These are phyloP conservation scores for Thamnophis sirtalis DNA, from an alignment of 2,113 vertebrate species.

Conservation along the genomic window DNA sequence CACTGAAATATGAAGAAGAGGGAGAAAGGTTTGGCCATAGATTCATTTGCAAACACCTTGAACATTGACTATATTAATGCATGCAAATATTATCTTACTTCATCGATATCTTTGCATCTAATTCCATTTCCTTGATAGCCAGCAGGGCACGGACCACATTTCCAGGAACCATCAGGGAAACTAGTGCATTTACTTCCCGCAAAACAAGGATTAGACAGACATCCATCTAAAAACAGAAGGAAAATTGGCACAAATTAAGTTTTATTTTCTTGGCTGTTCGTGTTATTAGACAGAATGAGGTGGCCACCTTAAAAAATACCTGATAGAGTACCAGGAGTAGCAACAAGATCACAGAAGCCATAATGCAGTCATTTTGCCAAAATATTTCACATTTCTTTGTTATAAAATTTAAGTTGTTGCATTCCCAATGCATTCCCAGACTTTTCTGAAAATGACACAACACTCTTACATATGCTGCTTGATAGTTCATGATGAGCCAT, in stretches of 20 bases:
- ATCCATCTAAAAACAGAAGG: conserved; percentile 77
- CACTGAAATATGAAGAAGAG: conserved; percentile 68
- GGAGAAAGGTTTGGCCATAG: neutral
- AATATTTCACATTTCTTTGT: neutral
- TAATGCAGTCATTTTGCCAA: neutral
- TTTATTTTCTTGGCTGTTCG: neutral
- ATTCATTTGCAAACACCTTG: neutral
- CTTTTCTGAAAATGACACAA: neutral
- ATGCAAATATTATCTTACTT: conserved; percentile 69
- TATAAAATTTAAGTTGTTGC: neutral
- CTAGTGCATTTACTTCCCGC: conserved; percentile 83
- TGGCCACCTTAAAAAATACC: neutral
- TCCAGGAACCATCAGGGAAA: conserved; percentile 90
- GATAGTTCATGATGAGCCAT: neutral
- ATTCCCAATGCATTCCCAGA: neutral
- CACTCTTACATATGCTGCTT: neutral
- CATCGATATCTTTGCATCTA: conserved; percentile 87
- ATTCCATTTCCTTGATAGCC: conserved; percentile 91
- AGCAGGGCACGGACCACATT: conserved; percentile 85
- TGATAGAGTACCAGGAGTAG: neutral
- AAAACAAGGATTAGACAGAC: conserved; percentile 95
- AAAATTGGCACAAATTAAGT: neutral
- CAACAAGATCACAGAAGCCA: neutral
- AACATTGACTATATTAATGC: neutral
- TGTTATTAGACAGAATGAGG: neutral